Conservation (phyloP, 2,888 invertebrate genomes). For the Cataglyphis altisquamis region DNA sequence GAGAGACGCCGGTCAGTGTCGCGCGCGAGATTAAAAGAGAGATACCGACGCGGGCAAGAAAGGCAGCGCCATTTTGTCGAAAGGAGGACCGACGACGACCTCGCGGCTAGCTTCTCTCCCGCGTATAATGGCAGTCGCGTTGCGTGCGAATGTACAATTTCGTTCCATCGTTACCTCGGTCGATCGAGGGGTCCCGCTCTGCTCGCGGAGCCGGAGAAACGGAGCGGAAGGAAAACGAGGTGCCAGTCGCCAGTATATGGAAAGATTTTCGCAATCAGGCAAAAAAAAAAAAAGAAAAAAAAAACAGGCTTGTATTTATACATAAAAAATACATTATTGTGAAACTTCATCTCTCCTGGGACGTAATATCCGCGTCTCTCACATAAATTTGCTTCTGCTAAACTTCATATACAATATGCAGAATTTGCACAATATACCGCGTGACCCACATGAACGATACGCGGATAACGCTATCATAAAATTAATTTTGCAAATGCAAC, state of each 20-base stretch:
- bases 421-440: constrained; percentile 3
- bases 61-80: constrained; percentile 61
- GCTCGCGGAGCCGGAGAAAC: constrained; percentile 32
- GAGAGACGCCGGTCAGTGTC: constrained; percentile 58
- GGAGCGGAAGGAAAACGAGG: constrained; percentile 45
- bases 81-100: constrained; percentile 52
- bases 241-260: constrained; percentile 14
- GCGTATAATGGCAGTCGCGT: constrained; percentile 53
- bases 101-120: constrained; percentile 34
- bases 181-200: constrained; percentile 38
- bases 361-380: not conserved
- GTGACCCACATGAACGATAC: not conserved
- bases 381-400: not conserved
- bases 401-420: not conserved
- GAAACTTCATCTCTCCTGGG: not conserved
- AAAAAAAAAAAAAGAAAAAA: not conserved
- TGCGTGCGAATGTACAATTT: constrained; percentile 65
- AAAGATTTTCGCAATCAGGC: constrained; percentile 33
- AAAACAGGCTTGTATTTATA: not conserved
- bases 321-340: not conserved
- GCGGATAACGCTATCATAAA: not conserved
- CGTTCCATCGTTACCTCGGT: constrained; percentile 57
- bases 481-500: constrained; percentile 40
- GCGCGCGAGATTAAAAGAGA: constrained; percentile 69
- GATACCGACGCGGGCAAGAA: constrained; percentile 65